Percentiles rank a stretch among this genome's conserved stretches.
These are phyloP conservation scores for Capreolus pygargus DNA, from an alignment of 2,113 vertebrate genomes.

Conservation along the genomic window DNA sequence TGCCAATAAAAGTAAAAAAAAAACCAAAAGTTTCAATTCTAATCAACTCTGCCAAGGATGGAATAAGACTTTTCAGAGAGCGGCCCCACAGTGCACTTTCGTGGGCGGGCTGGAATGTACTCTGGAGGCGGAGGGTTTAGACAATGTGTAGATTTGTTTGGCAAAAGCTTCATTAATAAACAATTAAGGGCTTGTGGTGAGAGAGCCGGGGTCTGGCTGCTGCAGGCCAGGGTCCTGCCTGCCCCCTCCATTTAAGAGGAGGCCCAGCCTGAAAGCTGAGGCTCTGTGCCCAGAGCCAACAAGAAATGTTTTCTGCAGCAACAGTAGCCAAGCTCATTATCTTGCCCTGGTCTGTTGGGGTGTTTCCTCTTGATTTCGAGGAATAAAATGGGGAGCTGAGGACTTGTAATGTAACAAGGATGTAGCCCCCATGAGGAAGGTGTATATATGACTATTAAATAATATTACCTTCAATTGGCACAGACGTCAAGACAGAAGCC, in stretches of 20 bases:
- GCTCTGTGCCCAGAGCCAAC: neutral
- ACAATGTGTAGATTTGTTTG: constrained; percentile 10
- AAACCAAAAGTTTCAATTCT: constrained; percentile 27
- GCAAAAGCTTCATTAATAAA: constrained; percentile 57
- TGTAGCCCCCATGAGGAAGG: constrained; percentile 42
- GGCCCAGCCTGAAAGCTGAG: constrained; percentile 8
- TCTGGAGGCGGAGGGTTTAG: neutral
- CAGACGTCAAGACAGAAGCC: constrained; percentile 43
- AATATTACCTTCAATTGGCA: constrained; percentile 37
- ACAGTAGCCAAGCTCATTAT: constrained; percentile 50
- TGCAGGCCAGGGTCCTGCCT: neutral
- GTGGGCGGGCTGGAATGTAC: neutral
- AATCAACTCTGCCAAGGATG: constrained; percentile 28
- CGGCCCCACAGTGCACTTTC: constrained; percentile 34
- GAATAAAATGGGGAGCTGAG: constrained; percentile 30
- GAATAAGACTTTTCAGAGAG: constrained; percentile 44
- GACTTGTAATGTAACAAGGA: constrained; percentile 37
- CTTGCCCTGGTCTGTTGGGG: constrained; percentile 22
- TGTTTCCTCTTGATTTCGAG: constrained; percentile 42
- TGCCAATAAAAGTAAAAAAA: constrained; percentile 41
- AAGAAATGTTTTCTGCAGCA: constrained; percentile 47
- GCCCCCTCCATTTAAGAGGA: neutral
- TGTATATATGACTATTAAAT: constrained; percentile 61
- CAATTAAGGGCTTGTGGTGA: constrained; percentile 37
- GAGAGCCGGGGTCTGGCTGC: neutral